Conservation (phyloP, 2,888 invertebrate genomes). For the Cactoblastis cactorum region DNA sequence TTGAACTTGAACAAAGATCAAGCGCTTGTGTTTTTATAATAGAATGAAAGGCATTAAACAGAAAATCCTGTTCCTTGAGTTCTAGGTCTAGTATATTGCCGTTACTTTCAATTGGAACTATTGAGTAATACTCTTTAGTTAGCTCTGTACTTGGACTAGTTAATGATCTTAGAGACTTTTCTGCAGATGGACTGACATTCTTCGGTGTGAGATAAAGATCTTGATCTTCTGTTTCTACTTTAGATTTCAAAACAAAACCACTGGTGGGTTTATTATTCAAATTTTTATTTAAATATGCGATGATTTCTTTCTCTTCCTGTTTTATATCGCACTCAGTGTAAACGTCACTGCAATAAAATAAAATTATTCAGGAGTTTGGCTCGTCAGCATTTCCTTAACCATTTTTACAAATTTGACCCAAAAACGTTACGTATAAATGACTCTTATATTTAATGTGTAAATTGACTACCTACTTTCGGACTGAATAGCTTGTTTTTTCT, state of each 20-base stretch:
- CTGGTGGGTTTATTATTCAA: slow-evolving; percentile 35
- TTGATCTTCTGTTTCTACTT: slow-evolving; percentile 51
- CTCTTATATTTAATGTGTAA: too few relatives aligned
- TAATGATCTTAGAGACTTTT: slow-evolving; percentile 44
- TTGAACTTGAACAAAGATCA: slow-evolving; percentile 34
- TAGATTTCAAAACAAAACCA: slow-evolving; percentile 32
- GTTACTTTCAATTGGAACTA: slow-evolving; percentile 53
- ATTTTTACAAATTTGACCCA: too few relatives aligned
- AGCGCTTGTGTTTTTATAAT: slow-evolving; percentile 58
- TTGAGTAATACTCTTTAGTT: slow-evolving; percentile 63
- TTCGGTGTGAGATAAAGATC: slow-evolving; percentile 72
- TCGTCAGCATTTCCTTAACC: too few relatives aligned
- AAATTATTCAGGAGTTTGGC: not conserved
- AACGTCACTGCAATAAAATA: slow-evolving; percentile 59
- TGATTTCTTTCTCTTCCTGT: slow-evolving; percentile 70
- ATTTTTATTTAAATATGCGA: slow-evolving; percentile 57
- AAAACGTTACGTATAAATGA: too few relatives aligned
- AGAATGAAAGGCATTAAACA: slow-evolving; percentile 71
- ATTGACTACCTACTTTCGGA: too few relatives aligned
- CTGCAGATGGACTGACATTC: slow-evolving; percentile 56
- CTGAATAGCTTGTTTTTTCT: too few relatives aligned
- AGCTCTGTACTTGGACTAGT: slow-evolving; percentile 63
- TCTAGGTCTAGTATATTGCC: slow-evolving; percentile 67
- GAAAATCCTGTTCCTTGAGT: slow-evolving; percentile 73
- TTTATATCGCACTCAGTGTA: slow-evolving; percentile 72